phyloP scores from a whole-genome alignment of 2,888 invertebrate species.

The Caradrina clavipalpis region DNA sequence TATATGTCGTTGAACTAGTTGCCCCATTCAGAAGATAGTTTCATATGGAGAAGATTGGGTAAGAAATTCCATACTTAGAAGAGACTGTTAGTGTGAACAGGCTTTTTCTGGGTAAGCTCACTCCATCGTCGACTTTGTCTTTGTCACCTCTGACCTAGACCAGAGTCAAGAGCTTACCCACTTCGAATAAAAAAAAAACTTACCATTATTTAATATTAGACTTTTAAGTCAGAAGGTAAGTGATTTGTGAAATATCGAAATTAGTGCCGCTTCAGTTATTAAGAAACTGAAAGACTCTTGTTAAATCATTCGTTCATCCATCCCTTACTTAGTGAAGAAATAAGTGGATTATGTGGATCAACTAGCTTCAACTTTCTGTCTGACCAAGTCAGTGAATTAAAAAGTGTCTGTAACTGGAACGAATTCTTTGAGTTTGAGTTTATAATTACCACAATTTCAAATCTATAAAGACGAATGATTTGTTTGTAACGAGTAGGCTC shows the following conservation, averaged over 20 bases:
- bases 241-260: neutral
- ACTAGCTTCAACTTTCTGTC: neutral
- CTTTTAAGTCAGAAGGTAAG: neutral
- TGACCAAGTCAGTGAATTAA: neutral
- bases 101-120: no score
- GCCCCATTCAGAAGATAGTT: no score
- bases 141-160: no score
- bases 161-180: no score
- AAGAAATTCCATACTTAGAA: no score
- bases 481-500: no score
- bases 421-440: neutral
- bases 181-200: no score
- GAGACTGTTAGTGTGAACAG: no score
- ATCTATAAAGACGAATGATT: neutral
- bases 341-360: neutral
- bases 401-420: neutral
- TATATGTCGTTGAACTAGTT: no score
- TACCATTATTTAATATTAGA: no score
- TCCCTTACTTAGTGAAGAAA: neutral
- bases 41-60: no score
- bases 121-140: no score
- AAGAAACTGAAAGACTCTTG: neutral
- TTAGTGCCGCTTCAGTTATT: neutral
- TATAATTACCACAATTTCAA: neutral
- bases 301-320: neutral